Evolutionary conservation across 1,140 invertebrate species (phyloP), one percentile per base, ranked within the genome.

Genomic region (Neodiprion fabricii): DNA sequence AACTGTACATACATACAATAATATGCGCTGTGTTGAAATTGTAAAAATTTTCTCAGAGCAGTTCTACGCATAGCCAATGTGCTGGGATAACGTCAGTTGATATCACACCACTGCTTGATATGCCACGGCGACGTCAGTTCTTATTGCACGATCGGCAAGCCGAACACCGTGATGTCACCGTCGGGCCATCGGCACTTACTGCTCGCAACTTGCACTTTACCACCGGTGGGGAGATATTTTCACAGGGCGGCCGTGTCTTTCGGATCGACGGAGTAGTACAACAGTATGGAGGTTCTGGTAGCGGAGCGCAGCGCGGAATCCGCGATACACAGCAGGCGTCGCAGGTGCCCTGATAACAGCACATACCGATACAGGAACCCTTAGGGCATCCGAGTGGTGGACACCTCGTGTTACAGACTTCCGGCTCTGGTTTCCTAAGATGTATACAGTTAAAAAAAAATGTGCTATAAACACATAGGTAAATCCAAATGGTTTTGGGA

Each of bases 351-450:
- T 77, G 65, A 53, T 73, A 75, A 9, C 77, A 81, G 14, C 79
- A 83, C 65, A 79, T 74, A n/a, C 82, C 81, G 53, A 80, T 80
- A 76, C 80, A 84, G 1, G 82, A 80, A 50, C 81, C 82, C 50
- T 67, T 74, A 0, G 83, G 82, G 73, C 82, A 84, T 11, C 81
- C 82, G 0, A 84, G 74, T n/a, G 83, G 80, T 28, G 83, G 82
- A n/a, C 83, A 84, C n/a, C 78, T 79, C 1, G 76, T n/a, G 40
- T 84, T 84, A 40, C 82, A 84, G 2, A 77, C 28, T 72, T 84
- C 81, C 14, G 83, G 80, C 49, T 84, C 83, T n/a, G 79, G 81
- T 70, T 82, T 80, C 67, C 82, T 84, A 66, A n/a, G 47, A 73
- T 73, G 67, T 47, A 9, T 23, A 28, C 23, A 40, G 28, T 40